A percentile compares a stretch with the other conserved stretches of the same genome.
phyloP scores from a whole-genome alignment of 2,888 invertebrate genomes.

The Athalia cordata region DNA sequence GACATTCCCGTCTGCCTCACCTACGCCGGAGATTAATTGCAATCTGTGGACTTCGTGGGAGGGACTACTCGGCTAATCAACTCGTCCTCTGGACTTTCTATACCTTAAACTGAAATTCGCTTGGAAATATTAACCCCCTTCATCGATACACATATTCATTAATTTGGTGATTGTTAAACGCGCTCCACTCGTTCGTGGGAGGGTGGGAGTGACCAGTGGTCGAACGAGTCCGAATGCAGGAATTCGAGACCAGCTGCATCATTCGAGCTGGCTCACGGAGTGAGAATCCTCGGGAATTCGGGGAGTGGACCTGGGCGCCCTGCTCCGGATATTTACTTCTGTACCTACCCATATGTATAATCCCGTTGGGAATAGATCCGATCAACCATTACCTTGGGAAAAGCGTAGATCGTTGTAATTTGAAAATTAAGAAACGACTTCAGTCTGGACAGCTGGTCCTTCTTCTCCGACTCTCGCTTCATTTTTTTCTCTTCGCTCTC shows the following conservation, averaged over 20 bases:
- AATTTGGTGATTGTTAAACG: neutral
- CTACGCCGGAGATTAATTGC: slow-evolving; percentile 42
- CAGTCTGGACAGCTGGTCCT: slow-evolving; percentile 7
- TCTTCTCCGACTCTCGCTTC: neutral
- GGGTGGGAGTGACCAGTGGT: slow-evolving; percentile 21
- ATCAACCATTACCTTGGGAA: slow-evolving; percentile 33
- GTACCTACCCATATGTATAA: neutral
- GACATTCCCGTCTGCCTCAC: slow-evolving; percentile 40
- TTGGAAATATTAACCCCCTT: neutral
- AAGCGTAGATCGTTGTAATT: slow-evolving; percentile 17
- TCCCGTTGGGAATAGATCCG: slow-evolving; percentile 13
- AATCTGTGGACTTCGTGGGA: slow-evolving; percentile 39
- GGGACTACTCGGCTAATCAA: slow-evolving; percentile 42
- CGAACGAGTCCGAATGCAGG: slow-evolving; percentile 23
- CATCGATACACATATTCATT: neutral
- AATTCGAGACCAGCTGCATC: slow-evolving; percentile 33
- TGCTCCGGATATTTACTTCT: slow-evolving; percentile 21
- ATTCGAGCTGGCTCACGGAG: neutral
- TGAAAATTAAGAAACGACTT: slow-evolving; percentile 36
- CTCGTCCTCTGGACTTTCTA: slow-evolving; percentile 21
- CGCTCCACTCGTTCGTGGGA: slow-evolving; percentile 22
- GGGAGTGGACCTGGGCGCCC: neutral
- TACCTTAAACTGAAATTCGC: slow-evolving; percentile 1
- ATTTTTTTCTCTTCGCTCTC: neutral
- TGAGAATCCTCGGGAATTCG: slow-evolving; percentile 17